Evolutionary conservation across 2,888 invertebrate species (phyloP), one percentile per base, ranked within the genome.

Genomic region (Hypercompe scribonia): DNA sequence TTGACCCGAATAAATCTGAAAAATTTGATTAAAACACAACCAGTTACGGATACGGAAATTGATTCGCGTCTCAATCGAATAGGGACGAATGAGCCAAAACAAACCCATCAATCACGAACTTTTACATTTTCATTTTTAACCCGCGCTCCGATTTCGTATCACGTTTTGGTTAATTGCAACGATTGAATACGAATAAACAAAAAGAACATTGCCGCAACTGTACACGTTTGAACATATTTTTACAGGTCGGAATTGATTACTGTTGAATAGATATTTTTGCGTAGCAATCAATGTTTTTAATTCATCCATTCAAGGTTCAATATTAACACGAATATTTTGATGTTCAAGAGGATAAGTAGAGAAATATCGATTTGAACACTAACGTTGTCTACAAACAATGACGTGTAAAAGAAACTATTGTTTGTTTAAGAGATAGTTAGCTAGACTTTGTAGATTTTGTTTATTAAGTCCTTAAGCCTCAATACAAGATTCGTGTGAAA

Each of bases 81-180:
- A 83, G 79, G 79, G 83, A 84, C 81, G 87, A 88, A 88, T 87
- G 88, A 87, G 85, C 80, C 84, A 86, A 88, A 90, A 90, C 88
- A 89, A 89, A 87, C 83, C 82, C 80, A 90, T 89, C 89, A 84
- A 87, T 88, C 88, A 87, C 80, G 83, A 77, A 78, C 80, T 82
- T 87, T 85, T 80, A 78, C 76, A 78, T 79, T 86, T 87, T 82
- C 77, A 72, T 75, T 80, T 85, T 81, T 82, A 84, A 83, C 79
- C 75, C 76, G 72, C 76, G 72, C 64, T 72, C 73, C 42, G 64
- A 77, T 80, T 82, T 83, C 78, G 81, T 80, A 78, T 77, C 77
- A 67, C 78, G 78, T 78, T 81, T 81, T 80, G 79, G 70, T 69
- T 78, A 79, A 81, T 81, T 73, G 79, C 70, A 72, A 68, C 73